Evolutionary conservation across 2,888 invertebrate genomes (phyloP).

Genomic region (Aleiodes alternator): DNA sequence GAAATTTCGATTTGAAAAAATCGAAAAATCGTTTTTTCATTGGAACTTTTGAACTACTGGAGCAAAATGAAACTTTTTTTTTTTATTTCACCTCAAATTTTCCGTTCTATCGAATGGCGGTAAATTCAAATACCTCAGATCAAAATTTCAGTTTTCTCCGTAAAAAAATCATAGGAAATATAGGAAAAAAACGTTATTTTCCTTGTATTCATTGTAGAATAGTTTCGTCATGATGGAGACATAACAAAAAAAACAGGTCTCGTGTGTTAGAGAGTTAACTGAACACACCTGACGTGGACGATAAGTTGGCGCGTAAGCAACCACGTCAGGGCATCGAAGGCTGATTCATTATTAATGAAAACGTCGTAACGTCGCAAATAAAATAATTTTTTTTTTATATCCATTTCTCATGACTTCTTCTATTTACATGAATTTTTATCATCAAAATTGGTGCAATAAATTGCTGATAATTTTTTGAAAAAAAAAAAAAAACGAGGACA

Average conservation of each 20-base stretch:
- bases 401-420: not conserved
- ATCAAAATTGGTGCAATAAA: too few species aligned
- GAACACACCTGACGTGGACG: constrained; percentile 57
- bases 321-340: constrained; percentile 59
- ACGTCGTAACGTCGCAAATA: constrained; percentile 3
- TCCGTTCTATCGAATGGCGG: too few species aligned
- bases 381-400: not conserved
- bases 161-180: not conserved
- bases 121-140: too few species aligned
- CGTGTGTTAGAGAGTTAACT: not conserved
- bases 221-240: not conserved
- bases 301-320: constrained; percentile 53
- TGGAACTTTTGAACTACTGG: not conserved
- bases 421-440: not conserved
- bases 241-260: not conserved
- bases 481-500: not conserved
- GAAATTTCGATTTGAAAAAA: not conserved
- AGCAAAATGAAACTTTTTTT: not conserved
- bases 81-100: too few species aligned
- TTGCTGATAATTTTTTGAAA: too few species aligned
- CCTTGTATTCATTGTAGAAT: not conserved
- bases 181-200: not conserved
- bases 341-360: constrained; percentile 60
- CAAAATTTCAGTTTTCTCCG: too few species aligned
- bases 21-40: not conserved